phyloP scores from a whole-genome alignment of 2,113 vertebrate genomes.

The Macquaria australasica region DNA sequence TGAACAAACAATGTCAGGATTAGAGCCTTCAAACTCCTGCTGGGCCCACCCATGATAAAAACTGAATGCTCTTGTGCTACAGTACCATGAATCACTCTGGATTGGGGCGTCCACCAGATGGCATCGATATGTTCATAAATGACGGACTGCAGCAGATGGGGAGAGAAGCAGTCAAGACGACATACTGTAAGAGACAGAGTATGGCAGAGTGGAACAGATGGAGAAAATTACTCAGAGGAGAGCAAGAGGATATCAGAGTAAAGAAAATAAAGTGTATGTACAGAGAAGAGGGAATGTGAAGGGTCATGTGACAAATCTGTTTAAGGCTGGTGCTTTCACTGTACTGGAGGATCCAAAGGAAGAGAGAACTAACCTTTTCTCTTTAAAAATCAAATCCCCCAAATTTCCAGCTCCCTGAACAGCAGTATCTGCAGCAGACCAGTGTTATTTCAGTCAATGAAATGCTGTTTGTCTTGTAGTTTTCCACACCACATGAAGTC shows the following conservation, averaged over 20 bases:
- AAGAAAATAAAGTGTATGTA: slow-evolving; percentile 36
- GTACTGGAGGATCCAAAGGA: neutral
- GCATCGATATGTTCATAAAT: slow-evolving; percentile 70
- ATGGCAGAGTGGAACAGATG: slow-evolving; percentile 62
- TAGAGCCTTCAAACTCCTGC: slow-evolving; percentile 37
- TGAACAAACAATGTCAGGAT: slow-evolving; percentile 55
- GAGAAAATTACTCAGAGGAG: slow-evolving; percentile 39
- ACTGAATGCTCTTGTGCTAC: slow-evolving; percentile 38
- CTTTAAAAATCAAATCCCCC: neutral
- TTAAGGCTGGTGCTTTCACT: neutral
- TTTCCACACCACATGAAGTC: neutral
- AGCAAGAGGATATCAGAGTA: slow-evolving; percentile 21
- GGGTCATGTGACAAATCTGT: slow-evolving; percentile 13
- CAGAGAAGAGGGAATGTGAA: neutral
- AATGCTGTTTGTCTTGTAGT: neutral
- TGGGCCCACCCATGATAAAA: slow-evolving; percentile 13
- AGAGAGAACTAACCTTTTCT: neutral
- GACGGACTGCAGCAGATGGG: slow-evolving; percentile 65
- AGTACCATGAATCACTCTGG: slow-evolving; percentile 51
- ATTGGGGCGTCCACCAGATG: slow-evolving; percentile 68
- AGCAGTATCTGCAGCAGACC: neutral
- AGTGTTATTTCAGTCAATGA: neutral
- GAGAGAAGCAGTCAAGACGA: slow-evolving; percentile 36
- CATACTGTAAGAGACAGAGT: slow-evolving; percentile 60
- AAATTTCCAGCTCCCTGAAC: neutral